Base-by-base conservation (phyloP, 1,140 invertebrate genomes). In the Sminthurides bifidus region DNA sequence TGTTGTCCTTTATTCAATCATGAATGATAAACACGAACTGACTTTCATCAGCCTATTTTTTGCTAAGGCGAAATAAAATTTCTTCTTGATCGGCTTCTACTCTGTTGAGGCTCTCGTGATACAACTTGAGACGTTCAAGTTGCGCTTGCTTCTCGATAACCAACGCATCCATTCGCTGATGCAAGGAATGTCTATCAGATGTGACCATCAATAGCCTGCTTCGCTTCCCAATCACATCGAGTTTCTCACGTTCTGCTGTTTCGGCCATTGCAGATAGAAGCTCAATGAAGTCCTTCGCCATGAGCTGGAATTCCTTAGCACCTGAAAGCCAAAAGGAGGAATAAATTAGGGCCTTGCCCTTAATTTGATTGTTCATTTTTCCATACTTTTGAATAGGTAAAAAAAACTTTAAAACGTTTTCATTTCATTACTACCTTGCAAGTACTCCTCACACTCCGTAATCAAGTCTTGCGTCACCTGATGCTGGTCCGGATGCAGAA, bases 401-500 rank as follows among this genome's bases (percentile, higher is more conserved):
- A 10, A 35, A 10, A 35, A 35, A 35, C 8, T 35, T 10, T n/a
- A 35, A 10, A 10, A 10, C 33, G 33, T n/a, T 10, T 31, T 2
- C 6, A 33, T 6, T 33, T 15, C 6, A 52, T 19, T 21, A 40
- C 49, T 51, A 63, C 61, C 51, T 50, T 58, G 37, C 30, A 59
- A 40, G 35, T 63, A 63, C 29, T 63, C 56, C 19, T 59, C 45
- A 38, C 52, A 56, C 24, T 59, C 57, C 14, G 46, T 49, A 2
- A 58, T 52, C 14, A 63, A 37, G 26, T 63, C 61, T 19, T 59
- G 49, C 17, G 57, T 59, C 5, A 63, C 31, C 41, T 63, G 61
- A 31, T 63, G 61, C 43, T 59, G 44, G 40, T 63, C 61, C n/a
- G 61, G 61, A 48, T 63, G 56, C 2, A 63, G 27, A 2, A 63